Conservation (phyloP, 2,888 invertebrate genomes). For the Lypha dubia region DNA sequence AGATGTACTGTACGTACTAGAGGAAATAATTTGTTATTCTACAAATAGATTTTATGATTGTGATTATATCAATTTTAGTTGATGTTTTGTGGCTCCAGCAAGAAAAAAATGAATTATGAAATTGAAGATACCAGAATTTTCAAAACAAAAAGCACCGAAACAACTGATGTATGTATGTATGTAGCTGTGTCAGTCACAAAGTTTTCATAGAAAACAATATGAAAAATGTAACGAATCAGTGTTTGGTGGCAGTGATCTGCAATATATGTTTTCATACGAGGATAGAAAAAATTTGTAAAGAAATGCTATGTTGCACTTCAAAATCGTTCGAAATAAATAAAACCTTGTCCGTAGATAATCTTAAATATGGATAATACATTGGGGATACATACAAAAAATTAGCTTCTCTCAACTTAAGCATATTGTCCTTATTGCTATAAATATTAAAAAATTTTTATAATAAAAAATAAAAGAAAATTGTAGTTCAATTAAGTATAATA, state of each 20-base stretch:
- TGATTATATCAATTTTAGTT: conserved; percentile 19
- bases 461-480: no score
- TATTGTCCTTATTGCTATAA: no score
- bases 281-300: background rate
- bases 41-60: conserved; percentile 22
- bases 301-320: no score
- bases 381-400: no score
- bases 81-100: conserved; percentile 19
- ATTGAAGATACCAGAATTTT: background rate
- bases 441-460: no score
- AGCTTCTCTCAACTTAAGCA: no score
- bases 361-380: no score
- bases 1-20: background rate
- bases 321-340: no score
- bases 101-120: background rate
- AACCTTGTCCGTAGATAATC: no score
- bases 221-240: background rate
- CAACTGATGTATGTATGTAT: background rate
- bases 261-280: background rate
- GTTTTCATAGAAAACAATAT: background rate
- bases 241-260: background rate
- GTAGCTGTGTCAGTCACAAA: background rate
- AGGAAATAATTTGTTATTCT: background rate
- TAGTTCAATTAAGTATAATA: no score
- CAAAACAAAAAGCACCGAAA: background rate